These are phyloP conservation scores for Cynodonichthys magdalenae DNA, from an alignment of 2,797 vertebrate genomes.

Conservation along the genomic window DNA sequence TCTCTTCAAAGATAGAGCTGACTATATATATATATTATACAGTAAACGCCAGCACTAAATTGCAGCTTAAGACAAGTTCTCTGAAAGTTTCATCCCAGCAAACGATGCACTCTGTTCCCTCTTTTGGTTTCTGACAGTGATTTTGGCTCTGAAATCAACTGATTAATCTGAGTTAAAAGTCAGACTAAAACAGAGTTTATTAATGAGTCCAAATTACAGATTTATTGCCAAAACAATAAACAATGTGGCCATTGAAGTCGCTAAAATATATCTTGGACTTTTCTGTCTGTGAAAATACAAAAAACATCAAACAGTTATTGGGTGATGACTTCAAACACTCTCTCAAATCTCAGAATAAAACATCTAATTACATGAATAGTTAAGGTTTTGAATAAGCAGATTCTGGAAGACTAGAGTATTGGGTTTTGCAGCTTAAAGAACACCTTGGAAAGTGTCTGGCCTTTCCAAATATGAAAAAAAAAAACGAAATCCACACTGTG, in stretches of 20 bases:
- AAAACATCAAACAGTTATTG: conserved; percentile 7
- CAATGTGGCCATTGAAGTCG: conserved; percentile 12
- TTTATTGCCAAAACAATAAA: conserved; percentile 25
- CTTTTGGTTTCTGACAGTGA: conserved; percentile 20
- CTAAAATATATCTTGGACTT: conserved; percentile 22
- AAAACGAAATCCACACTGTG: too few species aligned
- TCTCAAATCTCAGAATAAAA: too few species aligned
- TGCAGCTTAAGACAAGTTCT: conserved; percentile 3
- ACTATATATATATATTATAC: conserved; percentile 23
- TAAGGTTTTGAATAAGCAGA: not conserved
- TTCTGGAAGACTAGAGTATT: not conserved
- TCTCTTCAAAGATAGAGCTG: conserved; percentile 17
- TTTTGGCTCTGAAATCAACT: conserved; percentile 11
- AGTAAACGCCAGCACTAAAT: conserved; percentile 11
- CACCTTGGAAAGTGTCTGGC: conserved; percentile 26
- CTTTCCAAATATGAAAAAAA: too few species aligned
- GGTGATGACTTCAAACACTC: too few species aligned
- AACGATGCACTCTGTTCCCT: conserved; percentile 4
- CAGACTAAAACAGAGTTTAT: conserved; percentile 11
- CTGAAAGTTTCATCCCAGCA: conserved; percentile 17
- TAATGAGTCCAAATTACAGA: conserved; percentile 34
- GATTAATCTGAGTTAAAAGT: conserved; percentile 22
- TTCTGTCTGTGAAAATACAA: conserved; percentile 5
- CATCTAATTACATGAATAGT: not conserved
- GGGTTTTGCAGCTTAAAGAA: conserved; percentile 13